A percentile compares a stretch with the other conserved stretches of the same genome.
Conservation (phyloP, 2,888 invertebrate genomes). For the Dryocosmus kuriphilus region DNA sequence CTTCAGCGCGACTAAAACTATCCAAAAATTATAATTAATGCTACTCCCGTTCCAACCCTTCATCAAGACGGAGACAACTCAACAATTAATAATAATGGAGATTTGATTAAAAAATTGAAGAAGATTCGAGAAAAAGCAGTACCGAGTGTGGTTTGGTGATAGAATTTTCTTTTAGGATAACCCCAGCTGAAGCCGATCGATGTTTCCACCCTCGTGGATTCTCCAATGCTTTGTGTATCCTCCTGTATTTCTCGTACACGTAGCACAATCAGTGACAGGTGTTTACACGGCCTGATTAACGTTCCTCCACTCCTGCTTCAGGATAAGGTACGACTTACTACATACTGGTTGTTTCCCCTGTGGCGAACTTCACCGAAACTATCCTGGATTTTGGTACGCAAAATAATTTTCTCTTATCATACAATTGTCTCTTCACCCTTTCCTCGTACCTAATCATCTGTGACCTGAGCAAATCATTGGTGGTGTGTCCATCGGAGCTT, state of each 20-base stretch:
- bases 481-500: not conserved
- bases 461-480: not conserved
- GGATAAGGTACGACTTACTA: constrained; percentile 37
- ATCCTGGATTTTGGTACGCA: constrained; percentile 48
- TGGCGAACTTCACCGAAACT: constrained; percentile 32
- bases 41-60: no score
- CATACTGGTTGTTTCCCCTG: constrained; percentile 48
- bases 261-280: constrained; percentile 68
- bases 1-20: no score
- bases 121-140: constrained; percentile 28
- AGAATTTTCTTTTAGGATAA: constrained; percentile 62
- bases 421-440: not conserved
- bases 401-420: constrained; percentile 22
- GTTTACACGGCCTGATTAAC: constrained; percentile 73
- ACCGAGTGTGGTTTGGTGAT: constrained; percentile 56
- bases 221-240: constrained; percentile 58
- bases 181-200: constrained; percentile 65
- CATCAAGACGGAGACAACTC: no score
- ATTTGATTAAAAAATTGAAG: no score
- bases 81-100: no score
- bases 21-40: no score
- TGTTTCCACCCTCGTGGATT: constrained; percentile 63
- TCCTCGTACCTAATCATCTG: not conserved
- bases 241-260: constrained; percentile 62
- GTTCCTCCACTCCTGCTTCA: constrained; percentile 56